Evolutionary conservation across 2,113 vertebrate species (phyloP).

Genomic region (Ivindomyrus marchei): DNA sequence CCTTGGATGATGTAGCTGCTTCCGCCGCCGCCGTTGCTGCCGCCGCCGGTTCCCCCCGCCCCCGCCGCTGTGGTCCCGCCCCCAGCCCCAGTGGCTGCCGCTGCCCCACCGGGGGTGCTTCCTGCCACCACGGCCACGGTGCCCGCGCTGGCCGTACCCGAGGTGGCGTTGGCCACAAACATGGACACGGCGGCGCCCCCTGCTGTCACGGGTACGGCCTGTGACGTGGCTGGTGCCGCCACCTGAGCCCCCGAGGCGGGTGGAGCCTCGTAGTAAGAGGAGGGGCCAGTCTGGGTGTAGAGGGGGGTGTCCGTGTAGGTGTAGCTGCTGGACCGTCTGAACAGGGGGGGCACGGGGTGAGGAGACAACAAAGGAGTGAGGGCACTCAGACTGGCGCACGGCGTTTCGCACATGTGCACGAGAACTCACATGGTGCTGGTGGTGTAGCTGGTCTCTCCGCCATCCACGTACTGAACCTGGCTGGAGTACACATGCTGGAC

Average conservation of each 20-base stretch:
- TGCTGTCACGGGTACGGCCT: constrained; percentile 58
- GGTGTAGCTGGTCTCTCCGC: constrained; percentile 66
- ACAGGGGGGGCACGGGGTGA: background rate
- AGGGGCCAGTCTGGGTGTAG: constrained; percentile 66
- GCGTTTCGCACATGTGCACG: background rate
- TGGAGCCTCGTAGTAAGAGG: constrained; percentile 68
- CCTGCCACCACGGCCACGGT: constrained; percentile 38
- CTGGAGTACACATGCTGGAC: constrained; percentile 73
- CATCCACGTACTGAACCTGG: constrained; percentile 84
- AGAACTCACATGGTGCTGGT: constrained; percentile 72
- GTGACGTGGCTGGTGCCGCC: constrained; percentile 62
- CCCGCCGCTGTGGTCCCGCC: background rate
- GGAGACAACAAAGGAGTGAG: background rate
- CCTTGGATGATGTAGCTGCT: constrained; percentile 74
- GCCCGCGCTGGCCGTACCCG: constrained; percentile 28
- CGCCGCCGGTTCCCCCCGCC: constrained; percentile 17
- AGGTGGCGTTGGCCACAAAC: constrained; percentile 48
- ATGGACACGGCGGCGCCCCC: constrained; percentile 60
- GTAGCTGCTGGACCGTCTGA: constrained; percentile 71
- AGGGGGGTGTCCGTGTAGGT: constrained; percentile 74
- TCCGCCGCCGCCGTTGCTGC: constrained; percentile 44
- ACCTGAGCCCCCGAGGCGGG: constrained; percentile 67
- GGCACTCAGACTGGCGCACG: no score
- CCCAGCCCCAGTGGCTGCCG: background rate
- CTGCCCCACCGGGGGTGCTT: background rate